These are phyloP conservation scores for Melanotaenia nigrans DNA, from an alignment of 2,797 vertebrate species.

Conservation along the genomic window DNA sequence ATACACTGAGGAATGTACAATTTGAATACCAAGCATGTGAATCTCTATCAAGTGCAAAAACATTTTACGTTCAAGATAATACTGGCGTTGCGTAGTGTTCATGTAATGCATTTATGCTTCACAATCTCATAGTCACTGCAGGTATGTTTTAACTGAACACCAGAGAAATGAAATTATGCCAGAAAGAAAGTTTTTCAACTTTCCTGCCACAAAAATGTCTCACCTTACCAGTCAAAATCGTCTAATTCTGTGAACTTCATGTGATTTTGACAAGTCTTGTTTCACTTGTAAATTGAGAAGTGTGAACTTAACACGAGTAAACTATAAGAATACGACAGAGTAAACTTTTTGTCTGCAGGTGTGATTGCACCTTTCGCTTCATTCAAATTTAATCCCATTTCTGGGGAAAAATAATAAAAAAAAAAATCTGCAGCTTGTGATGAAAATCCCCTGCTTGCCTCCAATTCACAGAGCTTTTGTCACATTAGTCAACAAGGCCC, in stretches of 20 bases:
- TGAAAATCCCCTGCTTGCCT: slow-evolving; percentile 47
- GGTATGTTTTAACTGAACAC: slow-evolving; percentile 2
- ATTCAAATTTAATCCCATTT: slow-evolving; percentile 58
- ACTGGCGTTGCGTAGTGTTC: neutral
- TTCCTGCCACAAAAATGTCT: slow-evolving; percentile 18
- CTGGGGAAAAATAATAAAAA: neutral
- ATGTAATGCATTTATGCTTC: neutral
- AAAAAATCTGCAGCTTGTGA: slow-evolving; percentile 40
- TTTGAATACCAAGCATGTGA: no score
- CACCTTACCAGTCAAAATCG: slow-evolving; percentile 6
- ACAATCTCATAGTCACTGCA: neutral
- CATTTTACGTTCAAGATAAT: neutral
- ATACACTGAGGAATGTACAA: no score
- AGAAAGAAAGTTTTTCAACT: slow-evolving; percentile 18
- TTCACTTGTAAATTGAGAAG: slow-evolving; percentile 34
- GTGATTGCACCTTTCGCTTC: slow-evolving; percentile 44
- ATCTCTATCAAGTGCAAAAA: neutral
- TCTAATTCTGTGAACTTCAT: slow-evolving; percentile 11
- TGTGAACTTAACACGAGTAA: slow-evolving; percentile 25
- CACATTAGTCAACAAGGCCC: slow-evolving; percentile 68
- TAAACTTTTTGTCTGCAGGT: slow-evolving; percentile 66
- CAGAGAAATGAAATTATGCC: neutral
- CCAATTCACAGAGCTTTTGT: slow-evolving; percentile 52
- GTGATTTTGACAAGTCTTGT: slow-evolving; percentile 35
- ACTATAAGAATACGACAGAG: slow-evolving; percentile 25